Base-by-base conservation (phyloP, 2,113 vertebrate species). In the Syngnathus typhle region DNA sequence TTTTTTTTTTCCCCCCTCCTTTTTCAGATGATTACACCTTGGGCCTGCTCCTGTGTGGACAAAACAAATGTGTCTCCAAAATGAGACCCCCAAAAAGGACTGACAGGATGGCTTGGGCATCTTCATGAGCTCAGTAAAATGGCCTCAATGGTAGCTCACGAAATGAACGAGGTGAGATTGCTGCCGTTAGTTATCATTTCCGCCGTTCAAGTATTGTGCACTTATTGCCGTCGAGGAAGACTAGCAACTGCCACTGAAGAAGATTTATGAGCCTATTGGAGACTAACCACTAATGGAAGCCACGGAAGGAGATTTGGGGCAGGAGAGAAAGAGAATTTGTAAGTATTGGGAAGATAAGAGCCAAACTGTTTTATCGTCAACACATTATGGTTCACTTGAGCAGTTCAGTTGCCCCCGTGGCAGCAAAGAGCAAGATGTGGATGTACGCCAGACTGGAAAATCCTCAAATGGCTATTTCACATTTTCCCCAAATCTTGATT, bases 111-210 rank as follows among this genome's bases (percentile, higher is more conserved):
- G 5, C 5, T 12, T 36, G n/a, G 27, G 10, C 62, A 65, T 79
- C 78, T 51, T 74, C 58, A 7, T 4, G 44, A 70, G 75, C 79
- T 56, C 54, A 75, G 69, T 72, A 75, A 76, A 69, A 21, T 63
- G 71, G 77, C 74, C 82, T 76, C 37, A 1, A 72, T 68, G 78
- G 75, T 64, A 16, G 73, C 74, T 74, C 56, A 66, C 67, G 72
- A 81, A 85, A 84, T 80, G 75, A 82, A 81, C 78, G 71, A 80
- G 78, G 70, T 70, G 67, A 83, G 77, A 83, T 76, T 76, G 77
- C 77, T 82, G 46, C 59, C 56, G 23, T 77, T 83, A 70, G 78
- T 87, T 74, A 66, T 73, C 38, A 60, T 11, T 60, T 67, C 65
- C 65, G 69, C 70, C 1, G 15, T 72, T 77, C 70, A 70, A 62